These are phyloP conservation scores for Myopa testacea DNA, from an alignment of 2,888 invertebrate species.

Conservation along the genomic window DNA sequence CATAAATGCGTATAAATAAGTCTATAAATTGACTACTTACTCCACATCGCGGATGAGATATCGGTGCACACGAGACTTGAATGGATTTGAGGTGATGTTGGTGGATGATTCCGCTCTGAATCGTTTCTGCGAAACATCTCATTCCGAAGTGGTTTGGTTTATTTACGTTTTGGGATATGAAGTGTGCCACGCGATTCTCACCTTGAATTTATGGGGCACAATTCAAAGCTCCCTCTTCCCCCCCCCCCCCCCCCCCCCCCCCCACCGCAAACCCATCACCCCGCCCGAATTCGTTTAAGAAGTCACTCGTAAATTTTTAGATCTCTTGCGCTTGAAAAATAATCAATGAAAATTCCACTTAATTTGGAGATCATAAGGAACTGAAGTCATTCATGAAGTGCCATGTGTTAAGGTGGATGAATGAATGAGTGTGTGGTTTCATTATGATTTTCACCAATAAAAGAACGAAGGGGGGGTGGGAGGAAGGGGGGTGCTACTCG, in stretches of 20 bases:
- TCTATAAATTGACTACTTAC: conserved; percentile 51
- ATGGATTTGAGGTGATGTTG: conserved; percentile 12
- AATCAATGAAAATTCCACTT: conserved; percentile 54
- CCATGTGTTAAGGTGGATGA: background rate
- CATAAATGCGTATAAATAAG: conserved; percentile 46
- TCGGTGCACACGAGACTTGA: background rate
- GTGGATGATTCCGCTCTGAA: conserved; percentile 1
- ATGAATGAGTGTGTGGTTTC: background rate
- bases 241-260: background rate
- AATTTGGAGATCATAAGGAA: conserved; percentile 47
- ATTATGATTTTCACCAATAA: no score
- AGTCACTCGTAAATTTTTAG: conserved; percentile 54
- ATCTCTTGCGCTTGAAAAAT: conserved; percentile 46
- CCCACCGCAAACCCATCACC: background rate
- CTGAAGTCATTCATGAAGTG: conserved; percentile 40
- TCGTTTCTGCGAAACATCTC: conserved; percentile 56
- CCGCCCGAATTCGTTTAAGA: background rate
- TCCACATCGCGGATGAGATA: conserved; percentile 34
- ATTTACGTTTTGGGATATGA: conserved; percentile 37
- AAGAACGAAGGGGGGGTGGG: no score
- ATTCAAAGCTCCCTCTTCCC: background rate
- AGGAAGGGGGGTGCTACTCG: no score
- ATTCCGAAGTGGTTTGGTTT: conserved; percentile 48
- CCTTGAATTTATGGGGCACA: conserved; percentile 42
- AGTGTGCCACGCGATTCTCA: conserved; percentile 46